Evolutionary conservation across 2,113 vertebrate genomes (phyloP), one percentile per base, ranked within the genome.

Genomic region (Microcebus ravelobensis): DNA sequence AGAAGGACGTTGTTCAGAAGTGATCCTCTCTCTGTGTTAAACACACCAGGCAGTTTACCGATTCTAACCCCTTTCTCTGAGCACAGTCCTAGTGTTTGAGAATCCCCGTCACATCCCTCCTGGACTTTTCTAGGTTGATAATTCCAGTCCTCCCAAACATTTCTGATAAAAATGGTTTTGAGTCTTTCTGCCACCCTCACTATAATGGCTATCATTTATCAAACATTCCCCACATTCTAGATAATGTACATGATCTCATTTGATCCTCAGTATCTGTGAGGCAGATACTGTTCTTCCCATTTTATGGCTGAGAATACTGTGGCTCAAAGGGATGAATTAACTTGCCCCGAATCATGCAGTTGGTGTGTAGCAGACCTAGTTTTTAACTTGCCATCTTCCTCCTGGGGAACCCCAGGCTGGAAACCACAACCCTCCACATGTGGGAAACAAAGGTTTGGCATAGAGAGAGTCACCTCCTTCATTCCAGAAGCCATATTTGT

Each of bases 301-400:
- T 95, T 79, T 36, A 68, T 42, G n/a, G 18, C 85, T 92, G n/a
- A 86, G 76, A 79, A 84, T 68, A 84, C 18, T 34, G 42, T 92
- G 81, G 63, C 27, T 74, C 34, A 65, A 39, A 92, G 39, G 61
- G 6, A 67, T 79, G 8, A 83, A 73, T 36, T n/a, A 42, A 74
- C 31, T 57, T 70, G 25, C 48, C 70, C 65, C 34, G 76, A 59
- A 65, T 52, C 55, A 68, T 34, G 14, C 27, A 81, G 61, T 6
- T 34, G 18, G 34, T 39, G 2, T 29, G 29, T 13, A 86, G 29
- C 9, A 55, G 48, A 82, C 12, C 42, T 65, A n/a, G n/a, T n/a
- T n/a, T n/a, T n/a, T n/a, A 21, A 31, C 2, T 45, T 45, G 42
- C 42, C 42, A 45, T 45, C 42, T 45, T 61, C 39, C 18, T 55